phyloP scores from a whole-genome alignment of 2,888 invertebrate species.

The Eupithecia subumbrata region DNA sequence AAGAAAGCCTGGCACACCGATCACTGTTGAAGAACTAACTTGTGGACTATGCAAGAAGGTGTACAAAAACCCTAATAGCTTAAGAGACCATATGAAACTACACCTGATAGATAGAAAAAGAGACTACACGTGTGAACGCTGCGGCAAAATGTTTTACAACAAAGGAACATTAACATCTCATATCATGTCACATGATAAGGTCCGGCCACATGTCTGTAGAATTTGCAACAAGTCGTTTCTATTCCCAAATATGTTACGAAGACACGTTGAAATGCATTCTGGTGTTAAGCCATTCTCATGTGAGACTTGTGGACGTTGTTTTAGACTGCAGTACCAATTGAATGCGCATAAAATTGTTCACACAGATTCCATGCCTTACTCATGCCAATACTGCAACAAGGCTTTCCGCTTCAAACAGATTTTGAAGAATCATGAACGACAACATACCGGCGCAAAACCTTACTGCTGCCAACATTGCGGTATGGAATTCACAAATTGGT shows the following conservation, averaged over 20 bases:
- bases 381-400: conserved; percentile 90
- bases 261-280: conserved; percentile 77
- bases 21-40: conserved; percentile 71
- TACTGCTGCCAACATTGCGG: conserved; percentile 89
- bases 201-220: conserved; percentile 70
- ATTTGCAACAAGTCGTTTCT: conserved; percentile 76
- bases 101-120: conserved; percentile 78
- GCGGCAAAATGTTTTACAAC: conserved; percentile 76
- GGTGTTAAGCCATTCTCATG: conserved; percentile 75
- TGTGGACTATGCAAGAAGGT: conserved; percentile 72
- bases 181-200: conserved; percentile 74
- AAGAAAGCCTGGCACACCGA: conserved; percentile 69
- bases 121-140: conserved; percentile 76
- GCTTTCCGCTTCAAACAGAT: conserved; percentile 90
- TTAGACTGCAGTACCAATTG: conserved; percentile 87
- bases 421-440: conserved; percentile 88
- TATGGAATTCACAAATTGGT: conserved; percentile 91
- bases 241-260: conserved; percentile 73
- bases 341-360: conserved; percentile 90
- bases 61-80: conserved; percentile 66
- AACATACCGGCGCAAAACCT: conserved; percentile 88
- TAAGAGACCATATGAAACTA: conserved; percentile 83
- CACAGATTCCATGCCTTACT: conserved; percentile 90
- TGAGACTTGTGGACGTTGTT: conserved; percentile 74
- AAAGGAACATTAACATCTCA: conserved; percentile 77